Conservation (phyloP, 2,797 vertebrate genomes). For the Manis crassicaudata region DNA sequence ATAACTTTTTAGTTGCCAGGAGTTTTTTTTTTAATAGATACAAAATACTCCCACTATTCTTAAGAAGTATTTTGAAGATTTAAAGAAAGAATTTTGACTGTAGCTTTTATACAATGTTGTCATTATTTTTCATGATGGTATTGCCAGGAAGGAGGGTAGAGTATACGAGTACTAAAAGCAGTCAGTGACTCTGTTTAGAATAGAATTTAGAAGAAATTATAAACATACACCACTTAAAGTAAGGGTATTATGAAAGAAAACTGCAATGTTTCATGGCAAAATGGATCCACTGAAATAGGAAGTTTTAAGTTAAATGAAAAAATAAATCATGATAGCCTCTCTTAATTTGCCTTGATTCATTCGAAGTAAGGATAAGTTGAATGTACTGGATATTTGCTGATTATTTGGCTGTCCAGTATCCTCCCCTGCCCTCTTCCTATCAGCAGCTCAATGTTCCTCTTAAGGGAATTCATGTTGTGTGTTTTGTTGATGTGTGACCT, state of each 20-base stretch:
- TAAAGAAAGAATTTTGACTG: conserved; percentile 61
- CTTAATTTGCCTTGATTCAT: neutral
- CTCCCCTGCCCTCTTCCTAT: neutral
- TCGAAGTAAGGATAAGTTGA: neutral
- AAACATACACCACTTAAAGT: conserved; percentile 20
- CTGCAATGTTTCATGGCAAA: neutral
- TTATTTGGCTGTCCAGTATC: neutral
- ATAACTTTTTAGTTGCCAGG: conserved; percentile 57
- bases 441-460: neutral
- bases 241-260: conserved; percentile 53
- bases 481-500: neutral
- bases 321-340: neutral
- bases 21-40: conserved; percentile 57
- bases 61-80: conserved; percentile 55
- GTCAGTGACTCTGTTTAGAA: conserved; percentile 35
- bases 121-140: neutral
- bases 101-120: conserved; percentile 47
- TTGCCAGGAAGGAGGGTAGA: conserved; percentile 40
- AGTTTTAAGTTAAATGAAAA: neutral
- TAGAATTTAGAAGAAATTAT: conserved; percentile 54
- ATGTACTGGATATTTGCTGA: neutral
- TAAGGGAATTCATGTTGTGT: neutral
- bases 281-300: neutral
- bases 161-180: neutral
- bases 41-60: conserved; percentile 45